Evolutionary conservation across 2,113 vertebrate genomes (phyloP), one percentile per base, ranked within the genome.

Genomic region (Festucalex cinctus): DNA sequence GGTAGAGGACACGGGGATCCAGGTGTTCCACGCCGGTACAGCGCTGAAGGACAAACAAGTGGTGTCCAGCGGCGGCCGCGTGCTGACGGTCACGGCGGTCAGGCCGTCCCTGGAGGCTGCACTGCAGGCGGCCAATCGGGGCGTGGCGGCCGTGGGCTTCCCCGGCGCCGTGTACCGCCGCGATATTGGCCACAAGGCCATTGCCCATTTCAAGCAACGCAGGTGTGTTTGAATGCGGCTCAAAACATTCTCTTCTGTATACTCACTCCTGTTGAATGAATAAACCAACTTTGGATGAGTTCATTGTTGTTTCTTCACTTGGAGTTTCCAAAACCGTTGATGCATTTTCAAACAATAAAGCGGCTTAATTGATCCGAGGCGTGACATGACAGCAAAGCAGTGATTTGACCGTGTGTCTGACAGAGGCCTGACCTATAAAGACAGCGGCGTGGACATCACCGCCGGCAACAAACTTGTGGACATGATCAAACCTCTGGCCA

Each of bases 21-120:
- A 95, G 85, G 95, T 98, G 24, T 99, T 98, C 88, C 97, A 99
- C 2, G 95, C 95, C 0, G 95, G 96, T 64, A 99, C 97, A 0
- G 74, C 91, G 2, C 81, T 95, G 22, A 92, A 90, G 69, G 92
- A 93, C 0, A 93, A 91, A 36, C 88, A 63, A 48, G 89, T 98
- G 68, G 88, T 96, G 14, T 96, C 95, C 60, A 95, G 78, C 0
- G 97, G 97, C 0, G 97, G 97, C 24, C 91, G 97, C 66, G 97
- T 99, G 58, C 91, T 98, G 7, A 88, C 94, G 0, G 93, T 99
- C 26, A 98, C 95, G 0, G 94, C 95, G 0, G 70, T 96, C 65
- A 65, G 58, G 20, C 75, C 92, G 3, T 92, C 93, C 20, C 85
- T 98, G 22, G 69, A 88, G 20, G 49, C 68, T 1, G 96, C 96